Conservation (phyloP, 2,797 vertebrate species). For the Hippoglossus hippoglossus region DNA sequence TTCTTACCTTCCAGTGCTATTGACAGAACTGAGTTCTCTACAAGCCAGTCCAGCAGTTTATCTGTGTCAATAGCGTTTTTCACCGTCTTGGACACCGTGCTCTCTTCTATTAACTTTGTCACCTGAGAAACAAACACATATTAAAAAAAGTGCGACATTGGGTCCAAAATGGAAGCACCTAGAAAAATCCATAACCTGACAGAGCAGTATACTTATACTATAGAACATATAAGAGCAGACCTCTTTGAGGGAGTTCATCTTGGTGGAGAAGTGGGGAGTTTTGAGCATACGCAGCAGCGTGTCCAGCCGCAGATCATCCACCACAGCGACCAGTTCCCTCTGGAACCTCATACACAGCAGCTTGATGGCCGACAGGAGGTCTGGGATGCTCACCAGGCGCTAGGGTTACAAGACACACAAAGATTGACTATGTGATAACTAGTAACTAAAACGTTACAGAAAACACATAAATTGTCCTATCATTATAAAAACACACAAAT, state of each 20-base stretch:
- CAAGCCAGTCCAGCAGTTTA: conserved; percentile 95
- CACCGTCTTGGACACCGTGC: conserved; percentile 97
- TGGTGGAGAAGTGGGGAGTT: conserved; percentile 98
- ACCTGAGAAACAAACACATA: conserved; percentile 82
- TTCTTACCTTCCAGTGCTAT: conserved; percentile 96
- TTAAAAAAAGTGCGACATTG: neutral
- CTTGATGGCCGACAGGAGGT: conserved; percentile 97
- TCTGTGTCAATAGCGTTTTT: conserved; percentile 99
- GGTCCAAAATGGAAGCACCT: neutral
- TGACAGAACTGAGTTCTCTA: conserved; percentile 97
- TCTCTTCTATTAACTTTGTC: conserved; percentile 98
- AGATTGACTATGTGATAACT: neutral
- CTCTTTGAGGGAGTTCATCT: conserved; percentile 99
- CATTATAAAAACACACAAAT: no score
- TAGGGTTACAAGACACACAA: conserved; percentile 56
- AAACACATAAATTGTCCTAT: neutral
- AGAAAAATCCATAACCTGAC: neutral
- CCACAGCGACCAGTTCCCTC: conserved; percentile 92
- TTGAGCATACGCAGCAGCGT: conserved; percentile 98
- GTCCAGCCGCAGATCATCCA: conserved; percentile 95
- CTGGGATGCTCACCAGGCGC: conserved; percentile 98
- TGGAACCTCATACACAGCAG: conserved; percentile 99
- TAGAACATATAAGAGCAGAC: conserved; percentile 73
- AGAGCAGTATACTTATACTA: no score
- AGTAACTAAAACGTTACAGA: neutral